Percentiles rank a stretch among this genome's conserved stretches.
Conservation (phyloP, 2,888 invertebrate genomes). For the Plusia festucae region DNA sequence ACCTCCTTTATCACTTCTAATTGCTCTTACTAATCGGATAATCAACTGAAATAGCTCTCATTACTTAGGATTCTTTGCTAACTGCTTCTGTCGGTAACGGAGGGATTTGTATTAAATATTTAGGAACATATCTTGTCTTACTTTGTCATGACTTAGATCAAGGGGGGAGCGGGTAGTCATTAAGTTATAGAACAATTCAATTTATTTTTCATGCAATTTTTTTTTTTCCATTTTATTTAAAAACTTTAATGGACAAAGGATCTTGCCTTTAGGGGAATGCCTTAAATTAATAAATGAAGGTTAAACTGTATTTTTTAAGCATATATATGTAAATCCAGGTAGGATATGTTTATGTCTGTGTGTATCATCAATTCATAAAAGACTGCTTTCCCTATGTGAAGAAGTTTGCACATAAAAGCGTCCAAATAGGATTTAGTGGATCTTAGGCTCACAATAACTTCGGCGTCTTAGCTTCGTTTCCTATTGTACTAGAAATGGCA, state of each 20-base stretch:
- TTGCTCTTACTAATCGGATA: slow-evolving; percentile 50
- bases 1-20: slow-evolving; percentile 30
- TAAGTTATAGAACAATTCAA: no score
- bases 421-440: slow-evolving; percentile 51
- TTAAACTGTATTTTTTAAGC: no score
- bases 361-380: slow-evolving; percentile 46
- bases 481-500: slow-evolving; percentile 21
- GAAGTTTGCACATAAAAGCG: slow-evolving; percentile 50
- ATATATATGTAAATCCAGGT: no score
- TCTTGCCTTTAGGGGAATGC: no score
- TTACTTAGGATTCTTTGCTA: slow-evolving; percentile 36
- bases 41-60: slow-evolving; percentile 43
- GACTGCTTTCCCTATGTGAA: slow-evolving; percentile 49
- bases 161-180: neutral
- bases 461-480: slow-evolving; percentile 27
- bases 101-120: slow-evolving; percentile 22
- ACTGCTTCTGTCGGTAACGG: slow-evolving; percentile 25
- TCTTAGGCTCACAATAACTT: slow-evolving; percentile 49
- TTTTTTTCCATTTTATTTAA: no score
- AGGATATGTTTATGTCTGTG: slow-evolving; percentile 6
- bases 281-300: no score
- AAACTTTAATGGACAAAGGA: no score
- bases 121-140: neutral
- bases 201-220: no score
- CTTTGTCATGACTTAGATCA: neutral